Base-by-base conservation (phyloP, 2,888 invertebrate species). In the Eristalis tenax region DNA sequence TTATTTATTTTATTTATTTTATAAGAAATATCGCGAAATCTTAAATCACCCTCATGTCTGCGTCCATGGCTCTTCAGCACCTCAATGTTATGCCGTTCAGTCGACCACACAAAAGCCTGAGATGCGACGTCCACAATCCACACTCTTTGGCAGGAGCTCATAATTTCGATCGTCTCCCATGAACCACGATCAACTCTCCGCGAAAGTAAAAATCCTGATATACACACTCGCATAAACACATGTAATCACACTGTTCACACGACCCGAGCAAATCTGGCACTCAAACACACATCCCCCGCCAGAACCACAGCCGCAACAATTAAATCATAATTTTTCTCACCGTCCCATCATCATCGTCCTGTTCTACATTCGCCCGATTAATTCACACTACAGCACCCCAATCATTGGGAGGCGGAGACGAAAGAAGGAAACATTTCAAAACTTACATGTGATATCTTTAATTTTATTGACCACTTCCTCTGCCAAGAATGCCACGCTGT, bases 401-500 rank as follows among this genome's bases (percentile, higher is more conserved):
- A 15, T n/a, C n/a, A n/a, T n/a, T 6, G n/a, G 18, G 43, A 18
- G 18, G 5, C 8, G 50, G 8, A 18, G 50, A 50, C 50, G 50
- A 50, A n/a, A 50, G 50, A 50, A 50, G 50, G 50, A 50, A 50
- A 50, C 50, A 50, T 50, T 50, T 50, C 13, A 38, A 13, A 38
- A 38, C 38, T 38, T 13, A 38, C 38, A 38, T 38, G 38, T 38
- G 38, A 38, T 38, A 13, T n/a, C n/a, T 15, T 43, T 43, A n/a
- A 50, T 50, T 50, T 50, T 69, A 69, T 56, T 23, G 23, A 66
- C 26, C 57, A 75, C 57, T 76, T 76, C 68, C 76, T 68, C 32
- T 76, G 68, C 68, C 76, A 68, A 61, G 75, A 75, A 75, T 65
- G 35, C 66, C 50, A 11, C 65, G 38, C 38, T 38, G 38, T 75